Percentiles rank a stretch among this genome's conserved stretches.
Conservation (phyloP, 2,888 invertebrate genomes). For the Lepas anatifera region DNA sequence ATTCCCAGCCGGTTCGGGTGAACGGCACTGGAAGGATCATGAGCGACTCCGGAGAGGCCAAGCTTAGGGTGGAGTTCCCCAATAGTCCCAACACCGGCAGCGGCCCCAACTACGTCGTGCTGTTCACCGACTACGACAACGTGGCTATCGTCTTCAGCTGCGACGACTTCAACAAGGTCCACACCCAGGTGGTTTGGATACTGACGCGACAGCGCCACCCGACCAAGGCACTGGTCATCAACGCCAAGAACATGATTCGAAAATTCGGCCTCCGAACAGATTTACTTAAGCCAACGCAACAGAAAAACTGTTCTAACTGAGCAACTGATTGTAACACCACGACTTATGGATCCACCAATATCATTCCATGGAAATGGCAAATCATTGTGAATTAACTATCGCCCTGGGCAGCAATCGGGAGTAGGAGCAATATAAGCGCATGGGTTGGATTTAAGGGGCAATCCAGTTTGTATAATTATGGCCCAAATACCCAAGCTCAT, state of each 20-base stretch:
- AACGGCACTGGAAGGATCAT: background rate
- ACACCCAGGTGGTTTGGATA: constrained; percentile 19
- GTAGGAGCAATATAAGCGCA: too few relatives aligned
- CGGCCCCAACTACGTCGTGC: constrained; percentile 24
- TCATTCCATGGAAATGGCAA: too few relatives aligned
- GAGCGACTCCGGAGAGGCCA: background rate
- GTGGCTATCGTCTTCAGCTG: constrained; percentile 27
- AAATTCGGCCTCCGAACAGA: background rate
- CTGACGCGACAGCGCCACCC: constrained; percentile 17
- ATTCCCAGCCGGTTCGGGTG: background rate
- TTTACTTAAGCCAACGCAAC: background rate
- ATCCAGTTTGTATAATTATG: too few relatives aligned
- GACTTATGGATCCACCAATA: too few relatives aligned
- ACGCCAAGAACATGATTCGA: background rate
- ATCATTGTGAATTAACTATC: too few relatives aligned
- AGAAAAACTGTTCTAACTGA: background rate
- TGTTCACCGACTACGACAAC: constrained; percentile 26
- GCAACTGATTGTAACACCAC: too few relatives aligned
- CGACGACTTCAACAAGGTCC: constrained; percentile 14
- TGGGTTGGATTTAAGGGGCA: too few relatives aligned
- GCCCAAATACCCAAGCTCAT: too few relatives aligned
- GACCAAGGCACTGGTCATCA: background rate
- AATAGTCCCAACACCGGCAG: background rate
- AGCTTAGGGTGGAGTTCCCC: background rate
- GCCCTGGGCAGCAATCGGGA: too few relatives aligned